Evolutionary conservation across 2,113 vertebrate species (phyloP).

Genomic region (Antennarius striatus): DNA sequence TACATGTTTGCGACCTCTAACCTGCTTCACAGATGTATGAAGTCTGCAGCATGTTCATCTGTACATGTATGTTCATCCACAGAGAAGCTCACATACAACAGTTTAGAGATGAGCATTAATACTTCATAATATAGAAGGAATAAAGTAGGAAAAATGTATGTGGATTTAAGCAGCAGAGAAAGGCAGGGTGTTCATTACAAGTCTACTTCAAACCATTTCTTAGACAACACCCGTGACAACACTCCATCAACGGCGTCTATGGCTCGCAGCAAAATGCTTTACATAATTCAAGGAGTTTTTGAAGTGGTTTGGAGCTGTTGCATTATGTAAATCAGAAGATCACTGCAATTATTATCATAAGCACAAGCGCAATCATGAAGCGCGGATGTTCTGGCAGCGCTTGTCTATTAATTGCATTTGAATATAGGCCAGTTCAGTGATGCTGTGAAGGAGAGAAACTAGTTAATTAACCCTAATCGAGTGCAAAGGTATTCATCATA

Average conservation of each 20-base stretch:
- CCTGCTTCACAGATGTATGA: neutral
- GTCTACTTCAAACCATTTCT: conserved; percentile 23
- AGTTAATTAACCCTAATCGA: conserved; percentile 21
- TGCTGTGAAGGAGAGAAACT: conserved; percentile 9
- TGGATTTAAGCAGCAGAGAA: neutral
- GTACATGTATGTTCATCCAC: neutral
- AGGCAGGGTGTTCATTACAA: conserved; percentile 20
- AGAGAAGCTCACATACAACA: neutral
- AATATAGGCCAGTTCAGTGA: conserved; percentile 27
- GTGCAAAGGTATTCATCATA: conserved; percentile 16
- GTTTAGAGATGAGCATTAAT: neutral
- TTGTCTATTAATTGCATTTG: conserved; percentile 34
- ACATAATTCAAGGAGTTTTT: conserved; percentile 46
- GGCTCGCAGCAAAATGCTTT: conserved; percentile 31
- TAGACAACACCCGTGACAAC: neutral
- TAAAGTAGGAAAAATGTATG: neutral
- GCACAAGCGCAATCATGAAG: conserved; percentile 48
- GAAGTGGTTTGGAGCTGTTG: conserved; percentile 39
- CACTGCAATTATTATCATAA: conserved; percentile 53
- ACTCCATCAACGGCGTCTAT: conserved; percentile 8
- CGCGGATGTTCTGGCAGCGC: conserved; percentile 30
- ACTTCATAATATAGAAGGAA: neutral
- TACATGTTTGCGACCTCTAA: neutral
- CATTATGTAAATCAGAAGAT: conserved; percentile 62
- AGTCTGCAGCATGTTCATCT: neutral